phyloP scores from a whole-genome alignment of 1,140 invertebrate genomes.

The Andricus grossulariae region DNA sequence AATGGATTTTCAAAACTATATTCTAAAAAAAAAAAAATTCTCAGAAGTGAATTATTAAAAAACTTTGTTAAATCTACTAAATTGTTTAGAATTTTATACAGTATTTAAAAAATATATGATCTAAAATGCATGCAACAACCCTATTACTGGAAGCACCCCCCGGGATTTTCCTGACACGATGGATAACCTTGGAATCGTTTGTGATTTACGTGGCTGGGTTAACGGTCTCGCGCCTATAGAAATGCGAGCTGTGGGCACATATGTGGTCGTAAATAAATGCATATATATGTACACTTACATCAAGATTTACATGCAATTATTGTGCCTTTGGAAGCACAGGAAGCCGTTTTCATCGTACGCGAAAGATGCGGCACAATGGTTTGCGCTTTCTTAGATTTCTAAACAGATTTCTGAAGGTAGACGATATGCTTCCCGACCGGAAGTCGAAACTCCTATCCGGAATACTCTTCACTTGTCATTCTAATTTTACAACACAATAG shows the following conservation, averaged over 20 bases:
- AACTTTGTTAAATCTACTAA: too few species aligned
- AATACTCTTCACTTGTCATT: slow-evolving; percentile 23
- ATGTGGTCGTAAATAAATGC: neutral
- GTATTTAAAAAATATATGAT: too few species aligned
- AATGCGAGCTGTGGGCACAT: neutral
- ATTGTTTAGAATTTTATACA: too few species aligned
- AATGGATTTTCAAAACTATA: too few species aligned
- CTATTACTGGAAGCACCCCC: too few species aligned
- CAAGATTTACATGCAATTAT: slow-evolving; percentile 8
- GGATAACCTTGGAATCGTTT: slow-evolving; percentile 13
- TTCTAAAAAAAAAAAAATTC: too few species aligned
- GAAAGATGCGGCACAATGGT: slow-evolving; percentile 55
- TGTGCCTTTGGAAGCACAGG: slow-evolving; percentile 35
- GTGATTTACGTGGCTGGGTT: neutral
- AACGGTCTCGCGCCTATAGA: slow-evolving; percentile 2
- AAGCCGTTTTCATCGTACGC: slow-evolving; percentile 48
- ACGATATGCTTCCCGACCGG: slow-evolving; percentile 45
- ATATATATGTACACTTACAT: neutral
- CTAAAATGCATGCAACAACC: too few species aligned
- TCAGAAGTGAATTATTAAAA: too few species aligned
- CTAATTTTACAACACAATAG: neutral
- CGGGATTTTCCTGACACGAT: too few species aligned
- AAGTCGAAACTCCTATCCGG: slow-evolving; percentile 37
- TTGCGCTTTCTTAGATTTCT: slow-evolving; percentile 58
- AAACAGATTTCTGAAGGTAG: slow-evolving; percentile 54